These are phyloP conservation scores for Brachyhypopomus gauderio DNA, from an alignment of 2,113 vertebrate genomes.

Conservation along the genomic window DNA sequence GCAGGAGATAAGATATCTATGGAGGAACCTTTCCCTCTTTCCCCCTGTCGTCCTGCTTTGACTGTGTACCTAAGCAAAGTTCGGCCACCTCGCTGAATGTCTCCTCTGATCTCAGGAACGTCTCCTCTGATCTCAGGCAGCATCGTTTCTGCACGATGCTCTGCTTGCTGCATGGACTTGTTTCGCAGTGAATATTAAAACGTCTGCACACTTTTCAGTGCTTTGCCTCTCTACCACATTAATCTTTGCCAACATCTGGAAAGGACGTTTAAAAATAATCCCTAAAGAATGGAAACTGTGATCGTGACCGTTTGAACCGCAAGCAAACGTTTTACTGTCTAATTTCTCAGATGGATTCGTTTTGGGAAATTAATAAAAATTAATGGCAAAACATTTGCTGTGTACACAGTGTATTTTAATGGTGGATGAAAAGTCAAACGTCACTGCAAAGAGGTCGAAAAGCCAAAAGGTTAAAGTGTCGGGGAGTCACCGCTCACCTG, in stretches of 20 bases:
- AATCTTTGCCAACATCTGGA: background rate
- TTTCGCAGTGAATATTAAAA: slow-evolving; percentile 29
- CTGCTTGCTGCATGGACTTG: slow-evolving; percentile 29
- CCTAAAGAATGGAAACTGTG: background rate
- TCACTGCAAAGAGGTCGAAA: background rate
- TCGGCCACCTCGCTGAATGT: slow-evolving; percentile 37
- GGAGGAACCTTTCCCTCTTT: slow-evolving; percentile 5
- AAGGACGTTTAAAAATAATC: background rate
- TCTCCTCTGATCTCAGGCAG: slow-evolving; percentile 44
- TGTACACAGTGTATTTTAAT: background rate
- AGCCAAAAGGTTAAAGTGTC: slow-evolving; percentile 20
- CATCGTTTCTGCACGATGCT: slow-evolving; percentile 32
- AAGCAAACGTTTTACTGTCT: no score
- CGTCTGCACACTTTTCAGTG: slow-evolving; percentile 8
- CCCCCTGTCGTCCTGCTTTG: background rate
- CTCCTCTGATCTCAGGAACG: slow-evolving; percentile 46
- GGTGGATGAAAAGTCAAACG: background rate
- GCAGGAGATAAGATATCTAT: background rate
- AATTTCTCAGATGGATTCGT: background rate
- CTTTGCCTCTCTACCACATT: background rate
- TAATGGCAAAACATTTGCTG: background rate
- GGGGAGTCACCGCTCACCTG: slow-evolving; percentile 15
- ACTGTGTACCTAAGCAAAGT: slow-evolving; percentile 42
- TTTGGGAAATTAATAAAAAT: background rate
- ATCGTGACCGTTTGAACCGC: background rate